phyloP scores from a whole-genome alignment of 2,113 vertebrate species.

The Theropithecus gelada region DNA sequence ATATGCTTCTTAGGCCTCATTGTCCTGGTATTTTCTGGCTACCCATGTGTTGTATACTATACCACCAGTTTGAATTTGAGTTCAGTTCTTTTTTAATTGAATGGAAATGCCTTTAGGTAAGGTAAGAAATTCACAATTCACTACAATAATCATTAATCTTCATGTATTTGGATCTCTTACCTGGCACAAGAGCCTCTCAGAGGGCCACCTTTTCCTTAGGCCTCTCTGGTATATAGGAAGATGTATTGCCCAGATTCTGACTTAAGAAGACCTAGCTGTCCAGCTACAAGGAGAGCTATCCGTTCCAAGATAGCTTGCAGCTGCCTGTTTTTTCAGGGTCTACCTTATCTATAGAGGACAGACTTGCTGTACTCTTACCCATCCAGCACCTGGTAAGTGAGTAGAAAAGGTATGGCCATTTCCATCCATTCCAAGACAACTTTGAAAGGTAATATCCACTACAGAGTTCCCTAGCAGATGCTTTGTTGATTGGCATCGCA shows the following conservation, averaged over 20 bases:
- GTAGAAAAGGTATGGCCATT: not conserved
- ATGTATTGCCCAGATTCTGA: not conserved
- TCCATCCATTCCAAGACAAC: not conserved
- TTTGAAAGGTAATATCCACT: not conserved
- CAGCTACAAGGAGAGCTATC: accelerated
- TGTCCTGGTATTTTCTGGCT: not conserved
- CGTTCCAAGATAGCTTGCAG: too few species aligned
- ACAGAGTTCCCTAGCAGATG: not conserved
- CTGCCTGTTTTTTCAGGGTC: not conserved
- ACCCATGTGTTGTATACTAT: not conserved
- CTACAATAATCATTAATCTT: not conserved
- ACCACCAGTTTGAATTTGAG: not conserved
- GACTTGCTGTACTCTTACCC: not conserved
- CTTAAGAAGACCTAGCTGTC: not conserved
- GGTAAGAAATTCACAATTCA: not conserved
- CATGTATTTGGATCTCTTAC: not conserved
- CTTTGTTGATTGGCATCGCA: not conserved
- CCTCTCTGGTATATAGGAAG: not conserved
- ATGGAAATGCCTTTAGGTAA: not conserved
- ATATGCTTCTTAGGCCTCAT: not conserved
- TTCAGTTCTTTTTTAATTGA: not conserved
- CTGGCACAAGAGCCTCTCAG: not conserved
- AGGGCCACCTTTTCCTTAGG: not conserved
- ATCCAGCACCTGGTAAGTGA: not conserved
- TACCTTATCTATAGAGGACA: not conserved